Evolutionary conservation across 2,888 invertebrate genomes (phyloP).

Genomic region (Harpalus rufipes): DNA sequence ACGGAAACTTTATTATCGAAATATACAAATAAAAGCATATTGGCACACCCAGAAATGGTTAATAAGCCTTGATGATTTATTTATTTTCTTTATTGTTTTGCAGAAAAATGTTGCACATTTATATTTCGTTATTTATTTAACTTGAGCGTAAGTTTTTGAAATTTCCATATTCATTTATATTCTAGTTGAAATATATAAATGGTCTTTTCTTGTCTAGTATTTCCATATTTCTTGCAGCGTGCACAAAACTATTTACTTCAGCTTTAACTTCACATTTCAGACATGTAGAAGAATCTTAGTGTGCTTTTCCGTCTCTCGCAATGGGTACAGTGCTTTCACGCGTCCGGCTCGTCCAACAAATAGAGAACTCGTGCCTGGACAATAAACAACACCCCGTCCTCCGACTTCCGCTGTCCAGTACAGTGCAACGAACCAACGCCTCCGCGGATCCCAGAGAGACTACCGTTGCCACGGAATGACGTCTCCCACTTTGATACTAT

Average conservation of each 20-base stretch:
- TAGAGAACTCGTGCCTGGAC: slow-evolving; percentile 56
- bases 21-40: too few species aligned
- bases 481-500: slow-evolving; percentile 65
- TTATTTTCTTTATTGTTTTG: not conserved
- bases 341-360: slow-evolving; percentile 34
- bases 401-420: slow-evolving; percentile 12
- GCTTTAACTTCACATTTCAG: not conserved
- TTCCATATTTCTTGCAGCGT: slow-evolving; percentile 12
- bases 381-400: slow-evolving; percentile 49
- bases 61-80: too few species aligned
- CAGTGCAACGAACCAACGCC: slow-evolving; percentile 23
- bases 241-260: not conserved
- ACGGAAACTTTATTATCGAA: too few species aligned
- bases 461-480: slow-evolving; percentile 58
- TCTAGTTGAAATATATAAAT: not conserved
- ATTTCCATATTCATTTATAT: slow-evolving; percentile 4
- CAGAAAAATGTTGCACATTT: not conserved
- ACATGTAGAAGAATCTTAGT: not conserved
- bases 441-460: slow-evolving; percentile 18
- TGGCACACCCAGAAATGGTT: too few species aligned
- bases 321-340: slow-evolving; percentile 6
- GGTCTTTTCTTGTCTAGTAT: not conserved
- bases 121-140: not conserved
- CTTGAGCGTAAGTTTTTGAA: not conserved
- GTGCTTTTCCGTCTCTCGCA: not conserved